Conservation (phyloP, 2,113 vertebrate species). For the Microtus ochrogaster region DNA sequence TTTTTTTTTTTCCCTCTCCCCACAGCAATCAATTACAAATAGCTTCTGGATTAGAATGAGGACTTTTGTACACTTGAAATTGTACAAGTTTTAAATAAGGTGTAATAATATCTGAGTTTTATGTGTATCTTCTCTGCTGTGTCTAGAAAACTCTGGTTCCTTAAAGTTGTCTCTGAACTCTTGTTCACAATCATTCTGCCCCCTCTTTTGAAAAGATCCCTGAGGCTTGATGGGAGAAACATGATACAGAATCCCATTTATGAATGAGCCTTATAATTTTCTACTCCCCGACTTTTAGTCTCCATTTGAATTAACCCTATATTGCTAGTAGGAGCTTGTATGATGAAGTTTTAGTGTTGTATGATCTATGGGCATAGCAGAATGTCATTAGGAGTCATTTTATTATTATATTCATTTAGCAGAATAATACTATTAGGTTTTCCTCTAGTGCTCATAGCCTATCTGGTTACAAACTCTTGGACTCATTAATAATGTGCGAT, state of each 20-base stretch:
- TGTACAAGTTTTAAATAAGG: not conserved
- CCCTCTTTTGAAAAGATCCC: not conserved
- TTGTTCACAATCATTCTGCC: not conserved
- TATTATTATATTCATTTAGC: not conserved
- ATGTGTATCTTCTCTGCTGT: not conserved
- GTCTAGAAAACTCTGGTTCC: not conserved
- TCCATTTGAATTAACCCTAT: not conserved
- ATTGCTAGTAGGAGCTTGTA: not conserved
- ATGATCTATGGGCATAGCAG: not conserved
- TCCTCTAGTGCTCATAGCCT: not conserved
- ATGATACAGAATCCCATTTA: not conserved
- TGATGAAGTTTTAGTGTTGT: not conserved
- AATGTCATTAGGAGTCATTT: not conserved
- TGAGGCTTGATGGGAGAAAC: rapidly evolving
- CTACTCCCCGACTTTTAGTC: not conserved
- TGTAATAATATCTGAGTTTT: not conserved
- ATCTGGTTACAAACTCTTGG: not conserved
- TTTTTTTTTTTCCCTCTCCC: not conserved
- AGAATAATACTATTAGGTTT: not conserved
- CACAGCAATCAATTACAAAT: not conserved
- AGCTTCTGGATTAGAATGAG: not conserved
- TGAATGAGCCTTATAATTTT: not conserved
- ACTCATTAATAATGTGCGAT: not conserved
- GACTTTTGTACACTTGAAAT: not conserved
- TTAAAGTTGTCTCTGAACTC: not conserved